phyloP scores from a whole-genome alignment of 2,113 vertebrate species.

The Alaudala cheleensis region DNA sequence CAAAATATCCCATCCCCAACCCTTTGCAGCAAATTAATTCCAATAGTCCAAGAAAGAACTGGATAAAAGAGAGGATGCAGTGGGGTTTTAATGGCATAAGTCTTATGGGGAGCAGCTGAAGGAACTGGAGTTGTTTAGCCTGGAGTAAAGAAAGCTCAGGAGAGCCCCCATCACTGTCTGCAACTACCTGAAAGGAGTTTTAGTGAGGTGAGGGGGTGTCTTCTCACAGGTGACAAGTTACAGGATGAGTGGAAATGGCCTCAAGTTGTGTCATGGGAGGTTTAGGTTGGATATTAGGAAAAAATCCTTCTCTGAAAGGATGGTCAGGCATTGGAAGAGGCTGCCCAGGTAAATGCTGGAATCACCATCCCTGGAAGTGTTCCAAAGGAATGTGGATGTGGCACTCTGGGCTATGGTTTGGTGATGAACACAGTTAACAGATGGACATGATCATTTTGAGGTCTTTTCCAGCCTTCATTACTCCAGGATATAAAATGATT shows the following conservation, averaged over 20 bases:
- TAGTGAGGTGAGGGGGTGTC: not conserved
- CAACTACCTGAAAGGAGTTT: not conserved
- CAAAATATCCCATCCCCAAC: not conserved
- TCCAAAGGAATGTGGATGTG: not conserved
- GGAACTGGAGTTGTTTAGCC: not conserved
- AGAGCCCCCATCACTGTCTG: not conserved
- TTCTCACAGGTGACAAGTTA: not conserved
- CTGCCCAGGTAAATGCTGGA: not conserved
- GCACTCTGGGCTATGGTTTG: not conserved
- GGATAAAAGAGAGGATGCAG: not conserved
- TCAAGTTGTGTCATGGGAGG: not conserved
- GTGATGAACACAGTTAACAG: accelerated
- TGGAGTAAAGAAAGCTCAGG: not conserved
- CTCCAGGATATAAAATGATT: not conserved
- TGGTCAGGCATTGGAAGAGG: not conserved
- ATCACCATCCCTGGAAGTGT: not conserved
- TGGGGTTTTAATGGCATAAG: not conserved
- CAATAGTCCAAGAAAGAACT: not conserved
- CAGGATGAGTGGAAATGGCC: not conserved
- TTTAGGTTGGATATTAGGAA: not conserved
- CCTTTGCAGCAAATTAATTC: not conserved
- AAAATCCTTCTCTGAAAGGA: not conserved
- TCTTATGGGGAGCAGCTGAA: not conserved
- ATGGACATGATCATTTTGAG: not conserved
- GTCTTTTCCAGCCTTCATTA: not conserved